Conservation (phyloP, 2,797 vertebrate genomes). For the Spondyliosoma cantharus region DNA sequence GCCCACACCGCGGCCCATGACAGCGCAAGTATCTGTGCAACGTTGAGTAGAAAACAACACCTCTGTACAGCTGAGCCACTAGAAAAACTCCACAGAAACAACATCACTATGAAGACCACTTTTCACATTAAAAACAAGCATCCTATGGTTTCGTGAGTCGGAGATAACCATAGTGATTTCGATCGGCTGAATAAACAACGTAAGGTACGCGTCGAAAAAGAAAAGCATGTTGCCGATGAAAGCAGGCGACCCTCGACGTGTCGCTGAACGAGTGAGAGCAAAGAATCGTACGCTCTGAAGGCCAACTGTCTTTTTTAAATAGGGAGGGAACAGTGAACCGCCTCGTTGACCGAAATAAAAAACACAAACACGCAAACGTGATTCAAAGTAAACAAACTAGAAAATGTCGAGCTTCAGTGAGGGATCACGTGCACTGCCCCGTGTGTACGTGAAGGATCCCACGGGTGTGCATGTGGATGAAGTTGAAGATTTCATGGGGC, state of each 20-base stretch:
- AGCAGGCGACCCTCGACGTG: slow-evolving; percentile 61
- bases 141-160: slow-evolving; percentile 55
- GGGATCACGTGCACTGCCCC: slow-evolving; percentile 87
- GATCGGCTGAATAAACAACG: slow-evolving; percentile 49
- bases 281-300: slow-evolving; percentile 33
- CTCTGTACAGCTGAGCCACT: slow-evolving; percentile 78
- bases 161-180: slow-evolving; percentile 32
- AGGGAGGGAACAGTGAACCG: slow-evolving; percentile 17
- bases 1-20: slow-evolving; percentile 47
- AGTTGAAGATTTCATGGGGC: slow-evolving; percentile 98
- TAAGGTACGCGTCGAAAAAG: slow-evolving; percentile 47
- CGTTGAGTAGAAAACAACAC: slow-evolving; percentile 76
- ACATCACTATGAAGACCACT: slow-evolving; percentile 79
- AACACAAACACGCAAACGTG: slow-evolving; percentile 11
- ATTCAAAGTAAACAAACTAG: slow-evolving; percentile 24
- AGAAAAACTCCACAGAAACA: slow-evolving; percentile 78
- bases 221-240: slow-evolving; percentile 57
- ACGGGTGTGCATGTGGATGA: slow-evolving; percentile 96
- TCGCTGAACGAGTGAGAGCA: slow-evolving; percentile 35
- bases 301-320: slow-evolving; percentile 39
- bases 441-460: slow-evolving; percentile 97
- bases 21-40: slow-evolving; percentile 67
- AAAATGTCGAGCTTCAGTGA: slow-evolving; percentile 4
- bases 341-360: slow-evolving; percentile 17
- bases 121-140: slow-evolving; percentile 78